Conservation (phyloP, 2,888 invertebrate genomes). For the Piscicola geometra region DNA sequence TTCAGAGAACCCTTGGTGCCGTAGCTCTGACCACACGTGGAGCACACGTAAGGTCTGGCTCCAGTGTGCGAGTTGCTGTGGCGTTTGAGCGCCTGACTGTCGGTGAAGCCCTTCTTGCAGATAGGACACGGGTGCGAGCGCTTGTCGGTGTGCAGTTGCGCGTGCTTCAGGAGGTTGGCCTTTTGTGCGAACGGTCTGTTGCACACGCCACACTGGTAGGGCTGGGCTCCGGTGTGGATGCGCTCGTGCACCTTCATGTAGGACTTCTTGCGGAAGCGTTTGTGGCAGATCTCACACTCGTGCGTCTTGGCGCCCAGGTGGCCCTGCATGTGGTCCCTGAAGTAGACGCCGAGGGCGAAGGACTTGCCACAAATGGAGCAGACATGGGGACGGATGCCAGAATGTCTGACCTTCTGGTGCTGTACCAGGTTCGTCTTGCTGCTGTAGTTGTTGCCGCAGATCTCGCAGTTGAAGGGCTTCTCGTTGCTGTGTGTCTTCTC, state of each 20-base stretch:
- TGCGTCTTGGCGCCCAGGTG: conserved; percentile 32
- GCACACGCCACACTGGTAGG: conserved; percentile 32
- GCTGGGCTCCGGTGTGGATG: conserved; percentile 31
- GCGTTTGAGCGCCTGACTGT: conserved; percentile 31
- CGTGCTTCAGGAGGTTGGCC: conserved; percentile 37
- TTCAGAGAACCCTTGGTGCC: conserved; percentile 34
- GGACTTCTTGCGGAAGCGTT: conserved; percentile 34
- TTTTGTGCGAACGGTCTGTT: conserved; percentile 34
- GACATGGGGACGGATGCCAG: conserved; percentile 27
- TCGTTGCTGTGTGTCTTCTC: conserved; percentile 33
- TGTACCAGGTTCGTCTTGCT: conserved; percentile 31
- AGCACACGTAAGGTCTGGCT: conserved; percentile 32
- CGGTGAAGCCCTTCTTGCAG: conserved; percentile 36
- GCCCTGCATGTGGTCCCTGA: conserved; percentile 34
- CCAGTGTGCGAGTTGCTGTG: conserved; percentile 35
- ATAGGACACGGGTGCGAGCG: conserved; percentile 34
- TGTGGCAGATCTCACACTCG: conserved; percentile 30
- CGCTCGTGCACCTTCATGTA: conserved; percentile 33
- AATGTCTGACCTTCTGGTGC: conserved; percentile 32
- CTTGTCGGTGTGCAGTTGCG: conserved; percentile 35
- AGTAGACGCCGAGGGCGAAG: conserved; percentile 29
- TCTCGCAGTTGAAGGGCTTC: conserved; percentile 33
- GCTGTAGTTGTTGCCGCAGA: conserved; percentile 29
- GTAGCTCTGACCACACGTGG: conserved; percentile 33
- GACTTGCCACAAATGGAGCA: conserved; percentile 35